Evolutionary conservation across 2,797 vertebrate species (phyloP).

Genomic region (Spondyliosoma cantharus): DNA sequence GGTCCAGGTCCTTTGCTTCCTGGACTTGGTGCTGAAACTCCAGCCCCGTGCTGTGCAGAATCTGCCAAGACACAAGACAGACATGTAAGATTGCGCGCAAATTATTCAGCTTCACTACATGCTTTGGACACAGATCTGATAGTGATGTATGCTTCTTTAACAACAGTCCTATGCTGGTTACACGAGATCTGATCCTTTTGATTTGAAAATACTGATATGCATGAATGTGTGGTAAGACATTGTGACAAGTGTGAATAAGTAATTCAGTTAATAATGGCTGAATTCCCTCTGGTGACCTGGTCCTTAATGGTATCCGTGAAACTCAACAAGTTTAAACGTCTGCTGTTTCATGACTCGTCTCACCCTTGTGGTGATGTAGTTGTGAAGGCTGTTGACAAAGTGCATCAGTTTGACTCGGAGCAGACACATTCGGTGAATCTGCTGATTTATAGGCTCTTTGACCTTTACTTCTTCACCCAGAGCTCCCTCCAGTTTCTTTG

Average conservation of each 20-base stretch:
- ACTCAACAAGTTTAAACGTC: not conserved
- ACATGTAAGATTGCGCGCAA: not conserved
- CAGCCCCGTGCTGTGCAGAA: slow-evolving; percentile 97
- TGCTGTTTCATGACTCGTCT: slow-evolving; percentile 47
- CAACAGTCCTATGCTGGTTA: not conserved
- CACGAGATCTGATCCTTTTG: not conserved
- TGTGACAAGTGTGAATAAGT: not conserved
- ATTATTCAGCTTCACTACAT: not conserved
- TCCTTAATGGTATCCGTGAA: not conserved
- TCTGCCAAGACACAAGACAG: slow-evolving; percentile 80
- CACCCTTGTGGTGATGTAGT: slow-evolving; percentile 99
- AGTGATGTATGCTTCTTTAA: too few relatives aligned
- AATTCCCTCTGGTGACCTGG: not conserved
- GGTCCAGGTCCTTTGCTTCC: slow-evolving; percentile 98
- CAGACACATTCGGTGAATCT: slow-evolving; percentile 97
- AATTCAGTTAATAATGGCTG: not conserved
- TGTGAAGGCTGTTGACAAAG: slow-evolving; percentile 99
- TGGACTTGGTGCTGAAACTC: slow-evolving; percentile 99
- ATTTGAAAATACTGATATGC: not conserved
- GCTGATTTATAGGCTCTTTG: slow-evolving; percentile 87
- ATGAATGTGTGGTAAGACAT: not conserved
- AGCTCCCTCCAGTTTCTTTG: slow-evolving; percentile 82
- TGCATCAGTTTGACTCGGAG: slow-evolving; percentile 98
- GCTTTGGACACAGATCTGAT: too few relatives aligned
- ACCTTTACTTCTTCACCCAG: slow-evolving; percentile 74